Evolutionary conservation across 2,888 invertebrate genomes (phyloP).

Genomic region (Chloroclystis v-ata): DNA sequence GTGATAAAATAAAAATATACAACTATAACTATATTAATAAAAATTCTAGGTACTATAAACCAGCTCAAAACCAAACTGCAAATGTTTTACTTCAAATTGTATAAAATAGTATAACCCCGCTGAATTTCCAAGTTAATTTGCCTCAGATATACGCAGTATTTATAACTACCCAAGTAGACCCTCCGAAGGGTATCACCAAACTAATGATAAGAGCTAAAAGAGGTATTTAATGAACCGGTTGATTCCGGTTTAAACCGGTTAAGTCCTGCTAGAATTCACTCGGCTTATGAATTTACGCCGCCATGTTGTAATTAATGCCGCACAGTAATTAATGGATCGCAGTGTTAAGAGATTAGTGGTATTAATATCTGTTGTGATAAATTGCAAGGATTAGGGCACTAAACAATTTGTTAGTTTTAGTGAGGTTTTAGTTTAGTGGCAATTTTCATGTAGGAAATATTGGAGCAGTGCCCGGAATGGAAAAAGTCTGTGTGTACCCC

Average conservation of each 20-base stretch:
- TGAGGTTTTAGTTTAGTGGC: not conserved
- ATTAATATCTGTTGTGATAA: constrained; percentile 26
- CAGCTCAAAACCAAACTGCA: no score
- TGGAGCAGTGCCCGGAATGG: no score
- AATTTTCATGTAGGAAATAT: no score
- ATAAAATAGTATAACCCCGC: no score
- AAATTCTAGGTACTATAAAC: no score
- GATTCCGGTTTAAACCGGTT: constrained; percentile 29
- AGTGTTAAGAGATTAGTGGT: constrained; percentile 29
- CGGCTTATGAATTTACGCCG: constrained; percentile 39
- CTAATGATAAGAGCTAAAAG: not conserved
- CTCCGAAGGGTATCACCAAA: not conserved
- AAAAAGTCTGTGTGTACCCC: no score
- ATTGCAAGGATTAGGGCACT: constrained; percentile 14
- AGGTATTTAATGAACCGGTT: constrained; percentile 39
- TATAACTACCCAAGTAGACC: not conserved
- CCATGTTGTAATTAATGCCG: constrained; percentile 29
- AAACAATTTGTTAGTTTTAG: constrained; percentile 11
- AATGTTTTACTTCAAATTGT: no score
- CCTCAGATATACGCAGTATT: no score
- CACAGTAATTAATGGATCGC: constrained; percentile 28
- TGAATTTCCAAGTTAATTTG: no score
- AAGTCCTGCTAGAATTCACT: constrained; percentile 38
- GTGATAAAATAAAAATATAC: no score
- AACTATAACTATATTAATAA: no score